phyloP scores from a whole-genome alignment of 2,113 vertebrate species.

The Nesoenas mayeri region DNA sequence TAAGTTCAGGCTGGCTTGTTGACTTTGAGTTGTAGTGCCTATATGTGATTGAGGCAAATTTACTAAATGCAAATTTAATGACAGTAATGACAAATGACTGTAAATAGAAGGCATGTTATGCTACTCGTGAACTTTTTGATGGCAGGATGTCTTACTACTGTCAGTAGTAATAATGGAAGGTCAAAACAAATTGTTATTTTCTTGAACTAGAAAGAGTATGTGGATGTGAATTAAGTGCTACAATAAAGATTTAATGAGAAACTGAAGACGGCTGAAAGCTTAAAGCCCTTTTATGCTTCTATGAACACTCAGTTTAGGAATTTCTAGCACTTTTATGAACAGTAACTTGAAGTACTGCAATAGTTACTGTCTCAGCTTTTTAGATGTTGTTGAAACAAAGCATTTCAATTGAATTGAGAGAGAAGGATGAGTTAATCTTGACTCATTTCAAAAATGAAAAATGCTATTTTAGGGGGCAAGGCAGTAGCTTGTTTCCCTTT shows the following conservation, averaged over 20 bases:
- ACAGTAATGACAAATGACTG: not conserved
- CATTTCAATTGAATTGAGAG: not conserved
- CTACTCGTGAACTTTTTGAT: not conserved
- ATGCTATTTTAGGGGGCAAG: not conserved
- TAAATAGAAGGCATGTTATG: not conserved
- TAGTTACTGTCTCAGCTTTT: not conserved
- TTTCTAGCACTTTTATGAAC: not conserved
- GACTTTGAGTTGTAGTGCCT: not conserved
- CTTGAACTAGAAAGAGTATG: not conserved
- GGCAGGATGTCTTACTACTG: not conserved
- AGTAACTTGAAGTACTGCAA: not conserved
- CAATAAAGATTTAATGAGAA: slow-evolving; percentile 37
- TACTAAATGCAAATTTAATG: not conserved
- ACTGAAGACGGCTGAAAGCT: not conserved
- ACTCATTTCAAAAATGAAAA: not conserved
- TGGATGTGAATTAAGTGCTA: slow-evolving; percentile 1
- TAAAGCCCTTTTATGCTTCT: not conserved
- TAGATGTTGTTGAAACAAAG: not conserved
- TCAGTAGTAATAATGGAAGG: not conserved
- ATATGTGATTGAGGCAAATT: not conserved
- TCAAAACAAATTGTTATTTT: not conserved
- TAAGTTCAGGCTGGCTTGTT: not conserved
- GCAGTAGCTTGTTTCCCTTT: not conserved
- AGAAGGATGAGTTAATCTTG: not conserved
- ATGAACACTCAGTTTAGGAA: not conserved